Evolutionary conservation across 2,113 vertebrate genomes (phyloP).

Genomic region (Zeus faber): DNA sequence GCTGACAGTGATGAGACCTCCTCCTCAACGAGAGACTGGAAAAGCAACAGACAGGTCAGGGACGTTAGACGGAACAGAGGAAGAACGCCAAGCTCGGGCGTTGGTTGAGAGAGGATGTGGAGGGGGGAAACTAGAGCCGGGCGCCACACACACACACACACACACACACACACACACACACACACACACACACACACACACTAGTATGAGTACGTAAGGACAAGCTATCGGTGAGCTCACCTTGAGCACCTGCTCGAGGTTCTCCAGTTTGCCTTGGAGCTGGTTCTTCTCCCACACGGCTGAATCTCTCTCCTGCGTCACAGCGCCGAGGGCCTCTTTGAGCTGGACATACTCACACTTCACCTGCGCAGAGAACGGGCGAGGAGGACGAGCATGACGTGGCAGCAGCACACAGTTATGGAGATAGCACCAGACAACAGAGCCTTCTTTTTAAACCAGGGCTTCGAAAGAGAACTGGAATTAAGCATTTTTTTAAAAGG

Average conservation of each 20-base stretch:
- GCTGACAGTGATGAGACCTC: conserved; percentile 64
- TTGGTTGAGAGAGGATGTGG: conserved; percentile 2
- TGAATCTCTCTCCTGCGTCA: conserved; percentile 86
- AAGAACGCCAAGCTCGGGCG: not conserved
- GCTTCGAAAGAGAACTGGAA: too few species aligned
- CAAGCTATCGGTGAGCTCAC: conserved; percentile 64
- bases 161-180: too few species aligned
- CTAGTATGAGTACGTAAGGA: not conserved
- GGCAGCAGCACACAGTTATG: too few species aligned
- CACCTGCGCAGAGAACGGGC: too few species aligned
- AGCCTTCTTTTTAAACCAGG: too few species aligned
- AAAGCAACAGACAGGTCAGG: conserved; percentile 70
- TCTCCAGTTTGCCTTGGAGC: conserved; percentile 99
- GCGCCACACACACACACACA: too few species aligned
- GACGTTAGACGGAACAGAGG: conserved; percentile 52
- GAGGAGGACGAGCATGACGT: too few species aligned
- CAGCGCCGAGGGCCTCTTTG: conserved; percentile 74
- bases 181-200: too few species aligned
- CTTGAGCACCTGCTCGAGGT: conserved; percentile 99
- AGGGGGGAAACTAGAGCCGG: too few species aligned
- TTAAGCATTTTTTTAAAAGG: too few species aligned
- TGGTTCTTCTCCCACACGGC: conserved; percentile 84
- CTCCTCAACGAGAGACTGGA: conserved; percentile 54
- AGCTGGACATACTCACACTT: conserved; percentile 84
- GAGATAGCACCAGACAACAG: too few species aligned